Evolutionary conservation across 2,888 invertebrate species (phyloP).

Genomic region (Epinotia demarniana): DNA sequence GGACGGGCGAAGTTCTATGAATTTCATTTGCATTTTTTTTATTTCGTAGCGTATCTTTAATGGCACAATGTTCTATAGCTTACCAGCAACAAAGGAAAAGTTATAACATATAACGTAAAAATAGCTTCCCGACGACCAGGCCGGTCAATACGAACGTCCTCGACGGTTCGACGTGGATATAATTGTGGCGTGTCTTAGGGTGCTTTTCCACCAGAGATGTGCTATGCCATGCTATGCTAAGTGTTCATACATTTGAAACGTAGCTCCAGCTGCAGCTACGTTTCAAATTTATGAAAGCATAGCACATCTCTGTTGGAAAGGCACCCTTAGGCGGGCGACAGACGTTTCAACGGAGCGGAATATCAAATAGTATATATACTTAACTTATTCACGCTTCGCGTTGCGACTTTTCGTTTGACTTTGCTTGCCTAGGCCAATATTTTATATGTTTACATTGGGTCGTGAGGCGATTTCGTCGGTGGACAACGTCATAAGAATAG

Average conservation of each 20-base stretch:
- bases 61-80: conserved; percentile 43
- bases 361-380: neutral
- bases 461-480: too few species aligned
- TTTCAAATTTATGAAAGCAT: too few species aligned
- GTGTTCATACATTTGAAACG: too few species aligned
- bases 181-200: too few species aligned
- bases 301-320: too few species aligned
- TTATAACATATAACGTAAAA: conserved; percentile 1
- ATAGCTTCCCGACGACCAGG: neutral
- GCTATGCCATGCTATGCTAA: too few species aligned
- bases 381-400: neutral
- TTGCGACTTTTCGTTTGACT: neutral
- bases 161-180: too few species aligned
- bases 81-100: conserved; percentile 21
- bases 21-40: neutral
- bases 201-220: too few species aligned
- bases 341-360: neutral
- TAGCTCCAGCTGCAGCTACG: too few species aligned
- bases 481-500: neutral
- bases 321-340: neutral
- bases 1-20: neutral
- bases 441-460: too few species aligned
- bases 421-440: neutral
- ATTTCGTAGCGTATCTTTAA: conserved; percentile 31
- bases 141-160: neutral